Base-by-base conservation (phyloP, 2,113 vertebrate species). In the Lampris megalopsis region DNA sequence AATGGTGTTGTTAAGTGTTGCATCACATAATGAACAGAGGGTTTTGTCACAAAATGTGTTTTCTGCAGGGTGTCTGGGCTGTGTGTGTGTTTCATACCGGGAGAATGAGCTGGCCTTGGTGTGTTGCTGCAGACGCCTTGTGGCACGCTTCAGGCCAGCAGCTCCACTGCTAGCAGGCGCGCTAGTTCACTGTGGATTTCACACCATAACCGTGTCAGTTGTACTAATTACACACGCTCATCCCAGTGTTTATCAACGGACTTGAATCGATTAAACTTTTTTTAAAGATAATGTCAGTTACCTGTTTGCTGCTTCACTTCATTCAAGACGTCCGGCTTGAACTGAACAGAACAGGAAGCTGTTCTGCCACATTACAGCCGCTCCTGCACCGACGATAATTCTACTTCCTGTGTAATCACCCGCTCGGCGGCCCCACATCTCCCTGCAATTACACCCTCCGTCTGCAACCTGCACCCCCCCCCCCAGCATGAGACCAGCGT, bases 381-480 rank as follows among this genome's bases (percentile, higher is more conserved):
- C 81, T 83, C 82, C 68, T 81, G 85, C 83, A 75, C 42, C 69
- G 70, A 79, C 84, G 88, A 86, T 91, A 91, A 91, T 88, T 82
- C 73, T 83, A 87, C 84, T 92, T 93, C 89, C 88, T 90, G 81
- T 86, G 90, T 85, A 93, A 93, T 92, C 91, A 92, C 83, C 69
- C 85, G 80, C 69, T 79, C 80, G 90, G 86, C 58, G 62, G 74
- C 86, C 83, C 85, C 83, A 86, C 5, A 87, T 92, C 90, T 89
- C 75, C 87, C n/a, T 71, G 61, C 89, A 93, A 93, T 94, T 93
- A 93, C 82, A 82, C 73, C 75, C 78, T 75, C 81, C 82, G 83
- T 92, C 86, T 82, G 75, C 92, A 90, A 93, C 91, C 88, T 89
- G 88, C 71, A 74, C 77, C 86, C 92, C 89, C 87, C 87, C 86